These are phyloP conservation scores for Planiliza haematocheilus DNA, from an alignment of 2,113 vertebrate genomes.

Conservation along the genomic window DNA sequence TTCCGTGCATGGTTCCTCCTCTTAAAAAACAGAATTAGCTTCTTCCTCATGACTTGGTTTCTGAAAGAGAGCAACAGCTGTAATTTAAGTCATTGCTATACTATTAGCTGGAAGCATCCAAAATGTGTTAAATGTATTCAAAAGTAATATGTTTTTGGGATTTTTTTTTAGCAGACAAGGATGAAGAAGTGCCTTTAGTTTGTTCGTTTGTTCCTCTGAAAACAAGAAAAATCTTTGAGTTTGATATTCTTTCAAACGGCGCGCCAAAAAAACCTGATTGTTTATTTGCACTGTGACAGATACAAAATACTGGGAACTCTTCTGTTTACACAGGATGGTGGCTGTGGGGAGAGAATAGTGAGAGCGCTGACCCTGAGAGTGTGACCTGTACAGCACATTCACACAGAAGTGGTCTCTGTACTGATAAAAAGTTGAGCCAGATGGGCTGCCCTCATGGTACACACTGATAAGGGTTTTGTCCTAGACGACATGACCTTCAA, in stretches of 20 bases:
- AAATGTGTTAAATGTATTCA: no score
- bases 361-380: slow-evolving; percentile 57
- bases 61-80: slow-evolving; percentile 81
- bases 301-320: slow-evolving; percentile 48
- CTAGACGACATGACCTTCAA: slow-evolving; percentile 65
- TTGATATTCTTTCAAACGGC: slow-evolving; percentile 1
- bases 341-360: slow-evolving; percentile 22
- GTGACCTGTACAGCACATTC: slow-evolving; percentile 32
- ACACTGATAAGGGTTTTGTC: slow-evolving; percentile 63
- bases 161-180: neutral
- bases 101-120: no score
- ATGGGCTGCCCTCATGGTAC: slow-evolving; percentile 50
- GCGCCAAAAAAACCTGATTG: slow-evolving; percentile 4
- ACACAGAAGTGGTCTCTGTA: slow-evolving; percentile 52
- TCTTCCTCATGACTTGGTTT: slow-evolving; percentile 99
- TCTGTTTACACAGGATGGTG: slow-evolving; percentile 50
- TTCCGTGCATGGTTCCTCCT: slow-evolving; percentile 99
- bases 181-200: neutral
- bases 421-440: slow-evolving; percentile 55
- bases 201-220: neutral
- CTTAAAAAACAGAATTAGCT: slow-evolving; percentile 99
- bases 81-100: neutral
- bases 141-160: neutral
- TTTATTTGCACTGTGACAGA: slow-evolving; percentile 21
- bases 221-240: neutral